Conservation (phyloP, 2,797 vertebrate species). For the Caiman crocodilus region DNA sequence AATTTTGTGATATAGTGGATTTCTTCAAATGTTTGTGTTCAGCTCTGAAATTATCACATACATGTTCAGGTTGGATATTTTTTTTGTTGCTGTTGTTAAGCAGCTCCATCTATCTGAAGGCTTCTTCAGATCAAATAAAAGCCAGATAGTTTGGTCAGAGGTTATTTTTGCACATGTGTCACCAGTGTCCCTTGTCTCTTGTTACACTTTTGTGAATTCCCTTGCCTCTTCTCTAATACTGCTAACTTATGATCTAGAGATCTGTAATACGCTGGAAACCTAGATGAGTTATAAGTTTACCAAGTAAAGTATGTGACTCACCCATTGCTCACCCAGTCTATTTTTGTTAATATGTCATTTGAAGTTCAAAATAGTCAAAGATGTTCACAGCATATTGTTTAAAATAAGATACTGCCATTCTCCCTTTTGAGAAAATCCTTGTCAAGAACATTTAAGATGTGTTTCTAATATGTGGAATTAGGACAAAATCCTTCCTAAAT, state of each 20-base stretch:
- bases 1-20: neutral
- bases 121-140: constrained; percentile 8
- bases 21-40: neutral
- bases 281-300: constrained; percentile 21
- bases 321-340: constrained; percentile 10
- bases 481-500: neutral
- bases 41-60: neutral
- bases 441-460: neutral
- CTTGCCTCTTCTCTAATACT: constrained; percentile 21
- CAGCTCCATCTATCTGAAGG: neutral
- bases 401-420: neutral
- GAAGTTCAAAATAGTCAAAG: constrained; percentile 35
- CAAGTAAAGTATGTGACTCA: neutral
- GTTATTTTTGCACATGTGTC: neutral
- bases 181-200: neutral
- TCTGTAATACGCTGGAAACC: constrained; percentile 8
- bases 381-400: neutral
- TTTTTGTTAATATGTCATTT: constrained; percentile 43
- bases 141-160: neutral
- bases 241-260: constrained; percentile 21
- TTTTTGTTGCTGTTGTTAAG: neutral
- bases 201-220: neutral
- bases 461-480: neutral
- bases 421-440: constrained; percentile 2
- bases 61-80: neutral